Evolutionary conservation across 2,113 vertebrate genomes (phyloP).

Genomic region (Columba janthina): DNA sequence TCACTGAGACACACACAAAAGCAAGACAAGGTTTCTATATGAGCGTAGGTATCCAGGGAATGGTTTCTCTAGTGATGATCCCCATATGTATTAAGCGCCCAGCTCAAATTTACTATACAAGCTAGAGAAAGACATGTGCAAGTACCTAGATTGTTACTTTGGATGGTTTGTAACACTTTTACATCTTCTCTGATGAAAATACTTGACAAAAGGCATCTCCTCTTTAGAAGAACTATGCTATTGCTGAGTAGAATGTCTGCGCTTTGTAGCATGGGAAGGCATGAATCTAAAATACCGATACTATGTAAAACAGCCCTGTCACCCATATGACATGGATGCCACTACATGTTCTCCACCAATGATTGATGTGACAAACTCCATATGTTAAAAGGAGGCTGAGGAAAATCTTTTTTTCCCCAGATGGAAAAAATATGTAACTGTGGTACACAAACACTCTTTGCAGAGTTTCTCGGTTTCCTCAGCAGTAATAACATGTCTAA

Average conservation of each 20-base stretch:
- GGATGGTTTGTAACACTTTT: not conserved
- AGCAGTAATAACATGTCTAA: conserved; percentile 44
- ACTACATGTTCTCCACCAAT: conserved; percentile 53
- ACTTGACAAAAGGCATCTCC: conserved; percentile 7
- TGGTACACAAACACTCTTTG: conserved; percentile 45
- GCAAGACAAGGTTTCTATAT: not conserved
- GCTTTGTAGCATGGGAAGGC: conserved; percentile 24
- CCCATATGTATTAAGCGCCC: not conserved
- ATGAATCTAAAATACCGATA: conserved; percentile 29
- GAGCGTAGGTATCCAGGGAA: not conserved
- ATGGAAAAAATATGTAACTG: conserved; percentile 64
- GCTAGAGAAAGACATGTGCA: not conserved
- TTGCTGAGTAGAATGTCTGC: not conserved
- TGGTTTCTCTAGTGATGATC: conserved; percentile 19
- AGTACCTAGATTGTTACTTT: not conserved
- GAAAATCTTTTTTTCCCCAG: conserved; percentile 26
- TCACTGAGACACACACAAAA: not conserved
- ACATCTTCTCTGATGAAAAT: conserved; percentile 30
- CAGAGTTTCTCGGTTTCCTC: conserved; percentile 51
- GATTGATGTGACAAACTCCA: conserved; percentile 62
- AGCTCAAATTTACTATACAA: not conserved
- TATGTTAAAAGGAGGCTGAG: conserved; percentile 56
- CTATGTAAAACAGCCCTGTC: conserved; percentile 66
- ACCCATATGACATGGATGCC: conserved; percentile 55
- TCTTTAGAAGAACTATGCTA: conserved; percentile 28